These are phyloP conservation scores for Saccopteryx leptura DNA, from an alignment of 2,113 vertebrate genomes.

Conservation along the genomic window DNA sequence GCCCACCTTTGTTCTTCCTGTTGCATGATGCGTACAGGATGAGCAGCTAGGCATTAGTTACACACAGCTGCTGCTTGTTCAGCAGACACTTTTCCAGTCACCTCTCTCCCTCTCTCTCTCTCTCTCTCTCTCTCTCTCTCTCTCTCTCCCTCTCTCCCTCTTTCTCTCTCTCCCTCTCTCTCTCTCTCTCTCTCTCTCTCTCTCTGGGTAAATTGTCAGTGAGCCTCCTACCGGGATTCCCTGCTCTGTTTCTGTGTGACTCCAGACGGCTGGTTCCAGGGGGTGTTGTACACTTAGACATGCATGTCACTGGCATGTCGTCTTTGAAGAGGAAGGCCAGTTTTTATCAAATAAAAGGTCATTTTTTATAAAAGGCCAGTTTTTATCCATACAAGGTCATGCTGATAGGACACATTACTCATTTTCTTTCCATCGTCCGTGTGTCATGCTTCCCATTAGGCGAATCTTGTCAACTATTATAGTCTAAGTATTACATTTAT, in stretches of 20 bases:
- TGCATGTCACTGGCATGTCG: background rate
- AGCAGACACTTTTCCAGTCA: conserved; percentile 42
- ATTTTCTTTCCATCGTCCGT: background rate
- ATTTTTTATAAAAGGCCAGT: background rate
- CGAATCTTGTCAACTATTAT: background rate
- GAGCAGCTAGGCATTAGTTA: conserved; percentile 39
- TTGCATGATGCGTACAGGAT: conserved; percentile 57
- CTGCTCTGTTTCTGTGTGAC: conserved; percentile 22
- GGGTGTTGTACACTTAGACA: background rate
- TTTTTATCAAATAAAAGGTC: background rate
- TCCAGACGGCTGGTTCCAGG: background rate
- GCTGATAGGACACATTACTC: background rate
- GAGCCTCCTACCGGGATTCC: background rate
- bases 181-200: background rate
- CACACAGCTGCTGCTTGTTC: conserved; percentile 37
- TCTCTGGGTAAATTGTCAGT: background rate
- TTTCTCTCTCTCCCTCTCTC: background rate
- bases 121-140: background rate
- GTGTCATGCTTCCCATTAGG: background rate
- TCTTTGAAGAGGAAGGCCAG: background rate
- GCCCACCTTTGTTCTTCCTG: conserved; percentile 53
- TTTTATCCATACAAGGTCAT: background rate
- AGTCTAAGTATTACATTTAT: background rate
- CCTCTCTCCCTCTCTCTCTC: background rate
- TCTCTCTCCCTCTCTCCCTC: background rate